Evolutionary conservation across 2,113 vertebrate species (phyloP).

Genomic region (Lanius collurio): DNA sequence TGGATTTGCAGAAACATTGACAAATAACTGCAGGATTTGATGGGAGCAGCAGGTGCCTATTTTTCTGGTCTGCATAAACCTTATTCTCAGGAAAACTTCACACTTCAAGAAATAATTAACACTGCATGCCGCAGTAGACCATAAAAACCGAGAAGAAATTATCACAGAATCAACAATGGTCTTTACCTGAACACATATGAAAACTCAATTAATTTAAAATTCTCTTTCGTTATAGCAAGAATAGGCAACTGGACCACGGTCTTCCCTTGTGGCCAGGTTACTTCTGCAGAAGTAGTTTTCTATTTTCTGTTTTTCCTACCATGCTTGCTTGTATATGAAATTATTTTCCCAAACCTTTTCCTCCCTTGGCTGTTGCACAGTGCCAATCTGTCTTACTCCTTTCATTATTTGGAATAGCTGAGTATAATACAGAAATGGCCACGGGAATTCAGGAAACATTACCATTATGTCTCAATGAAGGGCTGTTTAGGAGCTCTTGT

Average conservation of each 20-base stretch:
- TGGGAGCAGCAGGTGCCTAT: neutral
- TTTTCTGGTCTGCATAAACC: neutral
- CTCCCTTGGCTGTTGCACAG: neutral
- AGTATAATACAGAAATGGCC: neutral
- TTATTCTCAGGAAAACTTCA: neutral
- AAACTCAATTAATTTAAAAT: neutral
- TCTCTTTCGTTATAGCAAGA: neutral
- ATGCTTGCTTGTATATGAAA: neutral
- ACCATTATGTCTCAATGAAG: neutral
- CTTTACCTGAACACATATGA: neutral
- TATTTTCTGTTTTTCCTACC: neutral
- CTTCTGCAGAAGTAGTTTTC: neutral
- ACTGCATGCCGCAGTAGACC: neutral
- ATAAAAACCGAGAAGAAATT: neutral
- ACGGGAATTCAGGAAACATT: neutral
- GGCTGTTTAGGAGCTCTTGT: neutral
- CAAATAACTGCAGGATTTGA: slow-evolving; percentile 5
- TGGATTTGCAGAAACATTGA: neutral
- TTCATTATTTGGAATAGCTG: neutral
- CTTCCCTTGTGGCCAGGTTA: neutral
- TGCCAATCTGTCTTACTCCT: neutral
- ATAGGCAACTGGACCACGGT: neutral
- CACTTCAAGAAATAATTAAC: slow-evolving; percentile 28
- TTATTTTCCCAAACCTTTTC: neutral
- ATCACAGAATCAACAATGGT: neutral